Evolutionary conservation across 1,140 invertebrate species (phyloP).

Genomic region (Drosophila varians): DNA sequence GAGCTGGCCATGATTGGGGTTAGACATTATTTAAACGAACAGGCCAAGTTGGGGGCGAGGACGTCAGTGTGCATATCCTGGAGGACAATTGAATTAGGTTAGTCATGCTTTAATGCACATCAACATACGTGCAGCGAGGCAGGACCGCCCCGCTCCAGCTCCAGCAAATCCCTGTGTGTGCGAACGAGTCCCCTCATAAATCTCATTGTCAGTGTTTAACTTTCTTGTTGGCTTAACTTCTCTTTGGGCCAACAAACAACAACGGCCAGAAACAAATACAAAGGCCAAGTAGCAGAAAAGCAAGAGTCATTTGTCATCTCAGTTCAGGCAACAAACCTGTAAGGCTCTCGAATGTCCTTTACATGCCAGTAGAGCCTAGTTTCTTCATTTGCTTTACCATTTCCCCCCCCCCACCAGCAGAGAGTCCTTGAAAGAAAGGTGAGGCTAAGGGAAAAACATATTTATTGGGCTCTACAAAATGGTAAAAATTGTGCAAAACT

Average conservation of each 20-base stretch:
- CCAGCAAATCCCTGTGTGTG: conserved; percentile 16
- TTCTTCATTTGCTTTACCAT: neutral
- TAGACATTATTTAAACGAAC: conserved; percentile 69
- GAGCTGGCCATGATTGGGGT: conserved; percentile 57
- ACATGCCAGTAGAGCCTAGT: conserved; percentile 6
- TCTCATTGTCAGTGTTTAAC: conserved; percentile 81
- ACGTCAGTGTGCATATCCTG: conserved; percentile 69
- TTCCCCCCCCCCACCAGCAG: too few relatives aligned
- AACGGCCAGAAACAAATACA: conserved; percentile 14
- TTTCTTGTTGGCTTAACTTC: conserved; percentile 81
- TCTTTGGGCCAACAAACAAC: conserved; percentile 60
- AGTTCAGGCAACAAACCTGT: conserved; percentile 63
- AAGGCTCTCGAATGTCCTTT: conserved; percentile 2
- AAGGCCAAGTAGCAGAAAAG: conserved; percentile 34
- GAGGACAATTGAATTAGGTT: conserved; percentile 81
- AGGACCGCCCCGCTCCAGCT: conserved; percentile 35
- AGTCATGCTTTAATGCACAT: conserved; percentile 82
- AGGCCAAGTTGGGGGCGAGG: neutral
- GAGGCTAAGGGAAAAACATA: too few relatives aligned
- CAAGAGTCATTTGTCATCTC: conserved; percentile 80
- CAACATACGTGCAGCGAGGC: conserved; percentile 76
- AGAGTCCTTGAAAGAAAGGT: too few relatives aligned
- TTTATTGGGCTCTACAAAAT: too few relatives aligned
- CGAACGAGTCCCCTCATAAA: conserved; percentile 63
- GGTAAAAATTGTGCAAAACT: too few relatives aligned